A percentile compares a stretch with the other conserved stretches of the same genome.
phyloP scores from a whole-genome alignment of 2,888 invertebrate genomes.

The Arctia plantaginis region DNA sequence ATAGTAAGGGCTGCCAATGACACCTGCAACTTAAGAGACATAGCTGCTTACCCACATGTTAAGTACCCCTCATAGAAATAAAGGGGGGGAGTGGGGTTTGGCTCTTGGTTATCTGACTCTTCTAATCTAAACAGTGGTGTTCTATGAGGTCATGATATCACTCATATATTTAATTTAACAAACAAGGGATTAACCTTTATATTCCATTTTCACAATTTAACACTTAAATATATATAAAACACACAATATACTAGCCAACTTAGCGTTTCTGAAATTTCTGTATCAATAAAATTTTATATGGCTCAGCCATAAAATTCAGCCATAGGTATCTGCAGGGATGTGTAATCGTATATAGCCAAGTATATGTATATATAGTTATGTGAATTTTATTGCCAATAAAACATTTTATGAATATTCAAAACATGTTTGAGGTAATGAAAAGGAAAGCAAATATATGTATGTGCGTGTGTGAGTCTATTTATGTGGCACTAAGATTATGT shows the following conservation, averaged over 20 bases:
- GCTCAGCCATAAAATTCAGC: conserved; percentile 15
- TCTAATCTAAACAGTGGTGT: no score
- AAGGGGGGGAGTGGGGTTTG: no score
- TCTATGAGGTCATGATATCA: no score
- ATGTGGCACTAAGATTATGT: not conserved
- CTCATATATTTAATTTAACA: not conserved
- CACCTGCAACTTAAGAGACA: no score
- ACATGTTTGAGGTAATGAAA: conserved; percentile 10
- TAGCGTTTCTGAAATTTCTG: conserved; percentile 20
- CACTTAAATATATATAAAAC: conserved; percentile 1
- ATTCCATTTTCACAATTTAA: not conserved
- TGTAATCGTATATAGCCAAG: not conserved
- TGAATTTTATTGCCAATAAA: conserved; percentile 24
- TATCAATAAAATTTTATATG: conserved; percentile 24
- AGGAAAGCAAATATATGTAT: not conserved
- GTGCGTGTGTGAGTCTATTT: not conserved
- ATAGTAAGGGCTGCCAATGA: no score
- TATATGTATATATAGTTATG: conserved; percentile 12
- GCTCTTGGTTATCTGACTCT: no score
- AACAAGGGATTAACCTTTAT: not conserved
- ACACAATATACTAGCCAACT: conserved; percentile 9
- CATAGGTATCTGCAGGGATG: not conserved
- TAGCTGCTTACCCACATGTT: no score
- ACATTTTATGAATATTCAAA: conserved; percentile 23
- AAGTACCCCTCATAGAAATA: no score